Percentiles rank a stretch among this genome's conserved stretches.
Conservation (phyloP, 2,113 vertebrate species). For the Piaya cayana region DNA sequence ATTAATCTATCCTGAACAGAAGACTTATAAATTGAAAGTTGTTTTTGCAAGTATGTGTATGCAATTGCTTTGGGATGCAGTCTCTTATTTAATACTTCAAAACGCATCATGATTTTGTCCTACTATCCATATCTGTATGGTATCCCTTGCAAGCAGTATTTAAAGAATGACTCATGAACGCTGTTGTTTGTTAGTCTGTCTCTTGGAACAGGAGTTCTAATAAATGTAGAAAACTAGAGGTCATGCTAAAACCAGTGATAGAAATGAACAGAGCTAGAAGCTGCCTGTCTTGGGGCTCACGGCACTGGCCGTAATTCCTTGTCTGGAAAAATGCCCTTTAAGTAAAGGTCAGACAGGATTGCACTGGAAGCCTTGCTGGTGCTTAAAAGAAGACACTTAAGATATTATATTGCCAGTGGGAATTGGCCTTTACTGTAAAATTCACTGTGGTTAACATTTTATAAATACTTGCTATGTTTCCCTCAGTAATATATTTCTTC, state of each 20-base stretch:
- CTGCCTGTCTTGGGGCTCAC: not conserved
- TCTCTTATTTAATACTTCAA: not conserved
- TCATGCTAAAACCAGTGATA: not conserved
- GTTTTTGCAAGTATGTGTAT: not conserved
- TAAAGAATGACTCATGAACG: not conserved
- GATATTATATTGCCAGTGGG: conserved; percentile 13
- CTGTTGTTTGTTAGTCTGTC: not conserved
- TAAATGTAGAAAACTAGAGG: not conserved
- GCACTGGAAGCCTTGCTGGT: conserved; percentile 7
- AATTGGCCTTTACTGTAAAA: conserved; percentile 40
- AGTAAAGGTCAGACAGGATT: conserved; percentile 41
- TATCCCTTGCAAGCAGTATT: not conserved
- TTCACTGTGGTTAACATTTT: conserved; percentile 7
- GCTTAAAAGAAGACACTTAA: conserved; percentile 14
- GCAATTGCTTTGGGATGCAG: not conserved
- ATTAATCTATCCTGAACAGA: not conserved
- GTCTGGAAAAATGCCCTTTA: conserved; percentile 40
- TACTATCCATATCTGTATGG: too few relatives aligned
- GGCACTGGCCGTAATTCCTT: not conserved
- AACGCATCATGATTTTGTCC: not conserved
- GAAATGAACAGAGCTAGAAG: not conserved
- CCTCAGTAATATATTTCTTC: not conserved
- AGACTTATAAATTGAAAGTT: not conserved
- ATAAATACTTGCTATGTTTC: not conserved
- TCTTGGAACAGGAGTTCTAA: not conserved